Evolutionary conservation across 1,140 invertebrate genomes (phyloP).

Genomic region (Dendrolimus kikuchii): DNA sequence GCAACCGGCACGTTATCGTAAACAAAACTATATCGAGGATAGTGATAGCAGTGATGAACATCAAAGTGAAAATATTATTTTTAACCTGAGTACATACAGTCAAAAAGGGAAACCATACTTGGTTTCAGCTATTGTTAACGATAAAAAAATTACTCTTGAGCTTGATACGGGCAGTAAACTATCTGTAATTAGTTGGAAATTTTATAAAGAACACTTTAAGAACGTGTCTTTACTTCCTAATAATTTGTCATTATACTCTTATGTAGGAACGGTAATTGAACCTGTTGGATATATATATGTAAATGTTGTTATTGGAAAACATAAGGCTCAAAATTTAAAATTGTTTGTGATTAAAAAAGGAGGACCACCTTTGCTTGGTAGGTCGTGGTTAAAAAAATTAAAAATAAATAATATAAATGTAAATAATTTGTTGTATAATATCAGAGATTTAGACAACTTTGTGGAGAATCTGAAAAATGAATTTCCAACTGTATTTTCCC

Average conservation of each 20-base stretch:
- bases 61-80: not conserved
- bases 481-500: not conserved
- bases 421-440: not conserved
- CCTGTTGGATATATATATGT: not conserved
- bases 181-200: not conserved
- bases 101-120: not conserved
- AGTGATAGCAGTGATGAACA: not conserved
- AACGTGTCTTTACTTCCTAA: not conserved
- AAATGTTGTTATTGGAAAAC: not conserved
- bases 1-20: too few species aligned
- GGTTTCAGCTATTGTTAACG: not conserved
- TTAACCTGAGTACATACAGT: not conserved
- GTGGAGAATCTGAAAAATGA: not conserved
- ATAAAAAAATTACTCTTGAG: not conserved
- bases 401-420: not conserved
- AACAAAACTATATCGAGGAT: too few species aligned
- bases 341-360: constrained; percentile 1
- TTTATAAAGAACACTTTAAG: not conserved
- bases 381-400: not conserved
- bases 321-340: too few species aligned
- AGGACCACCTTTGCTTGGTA: not conserved
- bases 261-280: not conserved
- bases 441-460: not conserved
- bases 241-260: not conserved
- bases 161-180: not conserved